phyloP scores from a whole-genome alignment of 2,113 vertebrate genomes.

The Chrysemys picta region DNA sequence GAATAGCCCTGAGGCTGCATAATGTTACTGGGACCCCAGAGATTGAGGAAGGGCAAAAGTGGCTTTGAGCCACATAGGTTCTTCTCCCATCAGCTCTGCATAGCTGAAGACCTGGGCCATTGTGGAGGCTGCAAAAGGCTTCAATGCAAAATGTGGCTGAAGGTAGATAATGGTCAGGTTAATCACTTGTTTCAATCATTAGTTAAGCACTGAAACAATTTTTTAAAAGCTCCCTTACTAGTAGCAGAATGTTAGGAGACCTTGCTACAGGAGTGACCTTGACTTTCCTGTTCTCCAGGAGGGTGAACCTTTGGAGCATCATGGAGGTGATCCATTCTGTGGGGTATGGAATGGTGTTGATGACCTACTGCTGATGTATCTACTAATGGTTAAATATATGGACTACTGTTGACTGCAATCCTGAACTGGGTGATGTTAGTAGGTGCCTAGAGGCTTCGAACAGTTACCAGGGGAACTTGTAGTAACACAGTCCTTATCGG shows the following conservation, averaged over 20 bases:
- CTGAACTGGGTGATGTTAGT: background rate
- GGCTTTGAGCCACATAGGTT: background rate
- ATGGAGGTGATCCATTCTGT: background rate
- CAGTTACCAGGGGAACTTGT: rapidly evolving
- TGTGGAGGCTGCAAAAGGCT: background rate
- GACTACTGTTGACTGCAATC: background rate
- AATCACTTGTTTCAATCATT: background rate
- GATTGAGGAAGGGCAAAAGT: background rate
- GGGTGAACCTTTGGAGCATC: background rate
- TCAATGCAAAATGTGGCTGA: background rate
- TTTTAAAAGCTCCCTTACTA: background rate
- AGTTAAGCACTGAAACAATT: slow-evolving; percentile 13
- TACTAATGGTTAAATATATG: background rate
- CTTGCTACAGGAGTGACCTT: background rate
- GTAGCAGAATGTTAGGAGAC: background rate
- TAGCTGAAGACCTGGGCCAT: background rate
- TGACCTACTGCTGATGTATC: background rate
- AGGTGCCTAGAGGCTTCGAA: background rate
- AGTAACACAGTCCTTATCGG: background rate
- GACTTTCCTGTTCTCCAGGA: background rate
- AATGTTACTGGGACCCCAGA: background rate
- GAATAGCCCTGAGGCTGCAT: background rate
- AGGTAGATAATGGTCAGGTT: background rate
- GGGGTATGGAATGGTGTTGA: background rate
- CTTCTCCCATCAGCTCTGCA: background rate